Base-by-base conservation (phyloP, 1,140 invertebrate species). In the Ganaspis sp. region DNA sequence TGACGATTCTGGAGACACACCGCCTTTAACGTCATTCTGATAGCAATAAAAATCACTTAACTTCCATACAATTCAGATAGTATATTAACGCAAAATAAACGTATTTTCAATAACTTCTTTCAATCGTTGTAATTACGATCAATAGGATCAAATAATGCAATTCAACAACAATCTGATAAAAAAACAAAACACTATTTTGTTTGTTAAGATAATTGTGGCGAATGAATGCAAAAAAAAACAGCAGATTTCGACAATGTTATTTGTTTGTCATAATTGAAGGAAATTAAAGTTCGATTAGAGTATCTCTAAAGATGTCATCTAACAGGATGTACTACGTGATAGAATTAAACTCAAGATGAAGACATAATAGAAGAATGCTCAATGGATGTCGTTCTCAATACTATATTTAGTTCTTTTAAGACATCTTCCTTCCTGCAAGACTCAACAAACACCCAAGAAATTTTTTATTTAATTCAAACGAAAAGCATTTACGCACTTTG, bases 341-440 rank as follows among this genome's bases (percentile, higher is more conserved):
- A 64, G 58, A 64, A 64, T 64, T 64, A 64, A 64, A 64, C 23
- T 0, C n/a, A n/a, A 49, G 2, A 49, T 64, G 12, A 15, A 34
- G 58, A 64, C 26, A 34, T 64, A 64, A 64, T 64, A n/a, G 58
- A 58, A 58, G 21, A 12, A n/a, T 49, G 23, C 54, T 58, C 19
- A 64, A 64, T 64, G 23, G 12, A 64, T 11, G 11, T n/a, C 29
- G 58, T 64, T 26, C 58, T 64, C 9, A 64, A 26, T 64, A 64
- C 58, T 64, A 34, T 34, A 64, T 64, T 64, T 64, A 34, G 58
- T 29, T 64, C 58, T 64, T 15, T 64, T n/a, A 29, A 64, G 23
- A 29, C 54, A 64, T 15, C 26, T 64, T 64, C 12, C 58, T 64
- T 64, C 23, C 58, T 64, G 23, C n/a, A 1, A 49, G 17, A 29